Evolutionary conservation across 2,888 invertebrate species (phyloP), one percentile per base, ranked within the genome.

Genomic region (Phytoseiulus persimilis): DNA sequence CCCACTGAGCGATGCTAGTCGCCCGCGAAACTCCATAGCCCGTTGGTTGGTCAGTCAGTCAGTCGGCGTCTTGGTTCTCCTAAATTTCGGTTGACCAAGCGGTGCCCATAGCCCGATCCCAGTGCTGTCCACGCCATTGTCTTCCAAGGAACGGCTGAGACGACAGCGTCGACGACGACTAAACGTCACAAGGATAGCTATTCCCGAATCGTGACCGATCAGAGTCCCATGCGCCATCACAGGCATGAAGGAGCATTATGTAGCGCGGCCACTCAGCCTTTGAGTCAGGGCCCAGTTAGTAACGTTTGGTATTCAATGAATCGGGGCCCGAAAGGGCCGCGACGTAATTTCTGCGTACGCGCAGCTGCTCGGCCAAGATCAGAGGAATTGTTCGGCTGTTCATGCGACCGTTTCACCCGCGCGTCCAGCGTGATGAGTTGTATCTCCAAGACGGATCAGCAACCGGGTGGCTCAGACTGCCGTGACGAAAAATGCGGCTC

Each of bases 151-250:
- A 65, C 65, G 65, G 28, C 18, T 6, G 65, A 65, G 65, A 65
- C 65, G 65, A 65, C 65, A 65, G 18, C 65, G 28, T 65, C 65
- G 28, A 28, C 65, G 65, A 65, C 65, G 65, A 65, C 65, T 65
- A 65, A 65, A 65, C 65, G 65, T 65, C 65, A 65, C 65, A 65
- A 65, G 65, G 65, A 65, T 65, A 65, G 65, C 65, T 65, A 65
- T 65, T 2, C 65, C 65, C 65, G 65, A 65, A 65, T 65, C 65
- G 65, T 65, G 65, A 65, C 65, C 65, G 65, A 65, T 65, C 65
- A 65, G 65, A 65, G 65, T 65, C 65, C 65, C 65, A 65, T 65
- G 5, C 65, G 18, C 65, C 65, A 65, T 65, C 18, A 65, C 65
- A 23, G 65, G 65, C 65, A 65, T 65, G 23, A 28, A 65, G 65